phyloP scores from a whole-genome alignment of 2,888 invertebrate species.

The Subacronicta megacephala region DNA sequence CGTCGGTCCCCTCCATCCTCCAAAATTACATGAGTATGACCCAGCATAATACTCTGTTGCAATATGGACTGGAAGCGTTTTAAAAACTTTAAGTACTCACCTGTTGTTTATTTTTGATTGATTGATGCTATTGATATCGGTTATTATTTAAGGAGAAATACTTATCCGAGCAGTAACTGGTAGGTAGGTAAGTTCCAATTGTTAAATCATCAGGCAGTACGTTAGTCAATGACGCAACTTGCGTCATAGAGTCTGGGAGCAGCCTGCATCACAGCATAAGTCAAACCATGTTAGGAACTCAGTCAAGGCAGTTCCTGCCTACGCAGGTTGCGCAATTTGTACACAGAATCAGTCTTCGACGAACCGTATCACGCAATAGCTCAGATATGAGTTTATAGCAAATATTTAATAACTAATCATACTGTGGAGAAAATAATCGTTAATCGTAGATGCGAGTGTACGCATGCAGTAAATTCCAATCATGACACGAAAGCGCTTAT shows the following conservation, averaged over 20 bases:
- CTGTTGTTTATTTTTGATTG: no score
- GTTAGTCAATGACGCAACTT: conserved; percentile 51
- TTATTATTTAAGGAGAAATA: no score
- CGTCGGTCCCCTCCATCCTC: no score
- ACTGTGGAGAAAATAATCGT: conserved; percentile 6
- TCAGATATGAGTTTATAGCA: neutral
- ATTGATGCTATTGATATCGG: no score
- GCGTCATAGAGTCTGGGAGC: conserved; percentile 63
- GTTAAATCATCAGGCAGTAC: conserved; percentile 18
- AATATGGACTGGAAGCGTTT: no score
- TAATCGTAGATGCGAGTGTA: conserved; percentile 12
- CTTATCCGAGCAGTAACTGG: no score
- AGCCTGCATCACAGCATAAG: conserved; percentile 49
- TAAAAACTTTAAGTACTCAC: no score
- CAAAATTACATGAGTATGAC: no score
- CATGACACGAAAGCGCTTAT: conserved; percentile 61
- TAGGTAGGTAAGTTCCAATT: no score
- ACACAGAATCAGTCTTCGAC: conserved; percentile 36
- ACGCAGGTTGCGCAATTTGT: conserved; percentile 62
- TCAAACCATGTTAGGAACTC: conserved; percentile 64
- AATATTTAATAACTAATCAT: neutral
- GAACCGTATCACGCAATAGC: conserved; percentile 14
- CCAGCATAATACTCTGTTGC: no score
- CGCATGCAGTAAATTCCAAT: conserved; percentile 41
- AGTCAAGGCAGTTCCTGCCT: conserved; percentile 67